A percentile compares a stretch with the other conserved stretches of the same genome.
phyloP scores from a whole-genome alignment of 2,113 vertebrate species.

The Eublepharis macularius region DNA sequence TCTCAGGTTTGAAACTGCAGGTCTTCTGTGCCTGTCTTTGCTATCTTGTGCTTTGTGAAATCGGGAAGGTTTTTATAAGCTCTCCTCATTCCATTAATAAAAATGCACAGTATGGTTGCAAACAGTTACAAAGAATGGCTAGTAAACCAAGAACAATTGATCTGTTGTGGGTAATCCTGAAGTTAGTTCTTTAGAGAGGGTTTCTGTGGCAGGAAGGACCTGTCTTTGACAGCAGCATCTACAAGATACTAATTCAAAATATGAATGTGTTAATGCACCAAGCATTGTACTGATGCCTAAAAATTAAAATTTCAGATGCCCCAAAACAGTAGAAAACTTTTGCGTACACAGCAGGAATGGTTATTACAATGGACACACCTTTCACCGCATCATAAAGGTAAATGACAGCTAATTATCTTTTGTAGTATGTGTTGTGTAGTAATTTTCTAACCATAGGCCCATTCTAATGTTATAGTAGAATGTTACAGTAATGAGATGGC shows the following conservation, averaged over 20 bases:
- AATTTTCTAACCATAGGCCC: neutral
- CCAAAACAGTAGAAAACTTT: slow-evolving; percentile 99
- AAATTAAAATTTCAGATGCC: slow-evolving; percentile 78
- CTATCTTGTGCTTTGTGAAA: neutral
- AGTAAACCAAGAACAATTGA: neutral
- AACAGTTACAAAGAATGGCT: neutral
- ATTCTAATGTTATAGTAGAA: no score
- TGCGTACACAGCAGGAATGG: slow-evolving; percentile 97
- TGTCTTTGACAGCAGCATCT: neutral
- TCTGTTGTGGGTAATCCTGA: neutral
- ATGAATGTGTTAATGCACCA: neutral
- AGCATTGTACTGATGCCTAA: neutral
- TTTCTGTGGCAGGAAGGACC: neutral
- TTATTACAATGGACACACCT: slow-evolving; percentile 95
- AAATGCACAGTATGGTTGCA: neutral
- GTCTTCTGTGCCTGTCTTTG: neutral
- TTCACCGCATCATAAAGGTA: slow-evolving; percentile 98
- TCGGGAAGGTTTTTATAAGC: neutral
- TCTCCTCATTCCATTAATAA: neutral
- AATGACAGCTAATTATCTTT: neutral
- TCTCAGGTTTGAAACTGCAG: neutral
- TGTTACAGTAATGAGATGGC: no score
- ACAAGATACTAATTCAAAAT: neutral
- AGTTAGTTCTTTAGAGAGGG: neutral
- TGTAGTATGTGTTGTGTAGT: neutral